phyloP scores from a whole-genome alignment of 2,888 invertebrate species.

The Drosophila mimica region DNA sequence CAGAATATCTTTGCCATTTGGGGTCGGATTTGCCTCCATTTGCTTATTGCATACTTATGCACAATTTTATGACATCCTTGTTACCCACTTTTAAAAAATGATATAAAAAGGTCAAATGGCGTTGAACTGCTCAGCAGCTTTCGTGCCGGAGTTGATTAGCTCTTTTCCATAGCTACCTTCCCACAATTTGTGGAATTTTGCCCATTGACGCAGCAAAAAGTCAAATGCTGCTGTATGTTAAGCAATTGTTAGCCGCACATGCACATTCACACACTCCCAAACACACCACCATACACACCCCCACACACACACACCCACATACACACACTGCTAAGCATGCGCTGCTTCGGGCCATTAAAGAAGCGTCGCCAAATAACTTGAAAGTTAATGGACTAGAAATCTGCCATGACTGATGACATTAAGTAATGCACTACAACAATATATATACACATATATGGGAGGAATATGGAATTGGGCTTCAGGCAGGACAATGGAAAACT shows the following conservation, averaged over 20 bases:
- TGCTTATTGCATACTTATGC: neutral
- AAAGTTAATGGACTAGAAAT: conserved; percentile 80
- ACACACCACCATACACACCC: neutral
- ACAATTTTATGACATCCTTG: neutral
- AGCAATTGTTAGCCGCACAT: conserved; percentile 2
- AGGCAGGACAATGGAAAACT: conserved; percentile 21
- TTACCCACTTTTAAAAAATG: neutral
- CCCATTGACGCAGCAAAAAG: neutral
- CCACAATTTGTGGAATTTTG: neutral
- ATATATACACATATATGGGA: conserved; percentile 5
- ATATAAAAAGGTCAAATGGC: conserved; percentile 29
- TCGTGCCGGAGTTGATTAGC: conserved; percentile 9
- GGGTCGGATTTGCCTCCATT: neutral
- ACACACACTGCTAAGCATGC: conserved; percentile 2
- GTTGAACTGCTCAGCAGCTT: conserved; percentile 51
- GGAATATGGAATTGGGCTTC: neutral
- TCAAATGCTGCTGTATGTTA: neutral
- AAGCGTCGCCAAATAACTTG: conserved; percentile 63
- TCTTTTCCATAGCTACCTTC: neutral
- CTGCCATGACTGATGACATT: conserved; percentile 63
- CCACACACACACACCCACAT: neutral
- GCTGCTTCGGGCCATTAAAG: conserved; percentile 44
- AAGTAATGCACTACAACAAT: conserved; percentile 53
- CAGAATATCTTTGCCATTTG: neutral
- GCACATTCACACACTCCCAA: neutral